phyloP scores from a whole-genome alignment of 2,888 invertebrate genomes.

The Oligia fasciuncula region DNA sequence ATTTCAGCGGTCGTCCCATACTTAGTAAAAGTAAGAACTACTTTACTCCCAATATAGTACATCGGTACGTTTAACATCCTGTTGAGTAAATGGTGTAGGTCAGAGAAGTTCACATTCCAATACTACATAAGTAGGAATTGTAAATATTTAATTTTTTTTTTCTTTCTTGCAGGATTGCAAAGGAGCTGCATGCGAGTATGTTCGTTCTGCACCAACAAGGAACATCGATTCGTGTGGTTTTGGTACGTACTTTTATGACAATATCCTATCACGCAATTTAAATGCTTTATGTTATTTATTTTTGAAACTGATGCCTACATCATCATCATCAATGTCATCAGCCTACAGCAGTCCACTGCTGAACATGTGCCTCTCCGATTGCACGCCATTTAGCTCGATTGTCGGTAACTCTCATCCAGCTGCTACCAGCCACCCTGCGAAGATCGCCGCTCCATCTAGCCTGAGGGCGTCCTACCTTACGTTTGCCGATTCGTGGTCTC shows the following conservation, averaged over 20 bases:
- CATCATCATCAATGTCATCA: too few relatives aligned
- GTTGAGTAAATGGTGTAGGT: background rate
- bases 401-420: too few relatives aligned
- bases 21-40: background rate
- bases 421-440: too few relatives aligned
- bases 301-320: background rate
- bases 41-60: too few relatives aligned
- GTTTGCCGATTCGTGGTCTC: too few relatives aligned
- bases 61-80: too few relatives aligned
- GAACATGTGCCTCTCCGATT: too few relatives aligned
- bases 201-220: slow-evolving; percentile 92
- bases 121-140: background rate
- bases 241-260: slow-evolving; percentile 83
- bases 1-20: background rate
- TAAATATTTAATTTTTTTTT: background rate
- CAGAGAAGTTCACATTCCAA: background rate
- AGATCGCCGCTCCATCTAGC: too few relatives aligned
- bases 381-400: too few relatives aligned
- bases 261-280: background rate
- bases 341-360: too few relatives aligned
- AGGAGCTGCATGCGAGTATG: slow-evolving; percentile 90
- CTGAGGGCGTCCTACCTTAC: too few relatives aligned
- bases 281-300: background rate
- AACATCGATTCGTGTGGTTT: slow-evolving; percentile 91
- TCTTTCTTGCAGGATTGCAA: slow-evolving; percentile 84